A percentile compares a stretch with the other conserved stretches of the same genome.
These are phyloP conservation scores for Gasterosteus aculeatus DNA, from an alignment of 2,113 vertebrate genomes.

Conservation along the genomic window DNA sequence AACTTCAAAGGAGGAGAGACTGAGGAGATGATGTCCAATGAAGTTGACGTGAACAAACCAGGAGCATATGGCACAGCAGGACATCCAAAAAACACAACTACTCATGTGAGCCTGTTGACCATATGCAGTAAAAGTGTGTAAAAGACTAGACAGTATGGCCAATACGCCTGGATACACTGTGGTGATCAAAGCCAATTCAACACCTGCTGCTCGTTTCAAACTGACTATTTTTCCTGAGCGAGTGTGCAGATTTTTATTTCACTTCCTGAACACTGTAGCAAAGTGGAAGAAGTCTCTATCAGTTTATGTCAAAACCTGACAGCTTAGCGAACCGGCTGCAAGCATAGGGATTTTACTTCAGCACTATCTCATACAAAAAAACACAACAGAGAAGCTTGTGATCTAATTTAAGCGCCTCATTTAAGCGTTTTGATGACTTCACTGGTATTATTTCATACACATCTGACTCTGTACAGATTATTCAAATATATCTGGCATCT, in stretches of 20 bases:
- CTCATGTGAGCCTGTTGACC: background rate
- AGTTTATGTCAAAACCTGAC: constrained; percentile 27
- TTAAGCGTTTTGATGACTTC: background rate
- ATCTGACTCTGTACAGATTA: background rate
- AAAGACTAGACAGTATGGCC: background rate
- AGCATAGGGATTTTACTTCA: constrained; percentile 24
- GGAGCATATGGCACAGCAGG: background rate
- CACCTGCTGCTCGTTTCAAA: constrained; percentile 32
- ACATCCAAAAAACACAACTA: background rate
- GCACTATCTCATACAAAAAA: background rate
- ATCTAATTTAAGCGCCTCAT: background rate
- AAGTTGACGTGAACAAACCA: background rate
- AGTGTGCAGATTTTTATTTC: constrained; percentile 38
- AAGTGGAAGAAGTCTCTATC: constrained; percentile 34
- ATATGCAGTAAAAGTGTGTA: background rate
- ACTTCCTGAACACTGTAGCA: constrained; percentile 22
- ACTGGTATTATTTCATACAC: background rate
- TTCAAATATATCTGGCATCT: background rate
- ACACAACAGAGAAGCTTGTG: background rate
- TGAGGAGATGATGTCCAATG: background rate
- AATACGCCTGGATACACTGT: background rate
- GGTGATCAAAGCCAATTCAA: constrained; percentile 23
- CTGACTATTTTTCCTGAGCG: constrained; percentile 17
- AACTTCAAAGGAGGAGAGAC: background rate
- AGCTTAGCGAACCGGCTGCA: constrained; percentile 3